Base-by-base conservation (phyloP, 2,888 invertebrate species). In the Heliconius sara region DNA sequence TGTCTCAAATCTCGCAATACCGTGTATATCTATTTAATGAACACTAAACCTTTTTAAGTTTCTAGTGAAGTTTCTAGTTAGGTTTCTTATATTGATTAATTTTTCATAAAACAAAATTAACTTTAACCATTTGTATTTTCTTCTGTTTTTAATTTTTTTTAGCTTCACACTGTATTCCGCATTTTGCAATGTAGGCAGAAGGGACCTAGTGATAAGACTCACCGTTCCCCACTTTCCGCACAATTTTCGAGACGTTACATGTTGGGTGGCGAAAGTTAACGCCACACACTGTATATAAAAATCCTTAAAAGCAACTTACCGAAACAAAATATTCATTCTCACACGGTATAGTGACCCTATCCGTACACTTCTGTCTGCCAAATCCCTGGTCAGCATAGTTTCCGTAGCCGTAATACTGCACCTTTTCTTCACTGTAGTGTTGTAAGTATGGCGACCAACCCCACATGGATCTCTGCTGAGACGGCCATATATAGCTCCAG, bases 261-360 rank as follows among this genome's bases (percentile, higher is more conserved):
- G 2, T 57, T 6, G 6, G 16, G 22, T 57, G 22, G 22, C 57
- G 57, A 0, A 22, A 22, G 7, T 57, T 7, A 57, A 47, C 47
- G 47, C 47, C 47, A 16, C 16, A 16, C 47, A 47, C 6, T 52
- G 19, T 19, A 6, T 52, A 22, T 39, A 39, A 39, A 39, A 39
- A 39, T 34, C 22, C 67, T 43, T 22, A 10, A 34, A 19, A 30
- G 7, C 2, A 39, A 65, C 93, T 93, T 84, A 96, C 97, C 94
- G 97, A 96, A 80, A 98, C 96, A 87, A 98, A 97, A 88, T 98
- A 98, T 87, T 98, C 98, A 78, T 97, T 97, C 87, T 98, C 98
- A 85, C 98, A 98, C 0, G 98, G 97, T 92, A 98, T 96, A 1
- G 98, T 96, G 73, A 98, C 96, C 74, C 97, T 96, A 88, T 98